Base-by-base conservation (phyloP, 1,140 invertebrate species). In the Paraescarpia echinospica region DNA sequence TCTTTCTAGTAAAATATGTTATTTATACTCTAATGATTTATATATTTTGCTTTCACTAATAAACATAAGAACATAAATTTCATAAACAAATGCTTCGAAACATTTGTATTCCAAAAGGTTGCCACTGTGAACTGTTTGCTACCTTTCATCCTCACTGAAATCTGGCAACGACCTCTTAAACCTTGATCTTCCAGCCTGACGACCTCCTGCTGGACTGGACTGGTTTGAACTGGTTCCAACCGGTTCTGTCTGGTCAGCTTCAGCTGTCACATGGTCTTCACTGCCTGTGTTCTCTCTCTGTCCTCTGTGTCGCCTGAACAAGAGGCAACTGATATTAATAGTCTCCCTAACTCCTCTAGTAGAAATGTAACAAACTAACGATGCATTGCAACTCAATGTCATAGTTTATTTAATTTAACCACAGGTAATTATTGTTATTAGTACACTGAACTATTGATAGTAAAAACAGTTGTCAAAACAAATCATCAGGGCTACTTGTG, bases 261-360 rank as follows among this genome's bases (percentile, higher is more conserved):
- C 34, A 90, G 35, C 35, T 12, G 41, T 41, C 33, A 91, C 91
- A 35, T 91, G 59, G 59, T 91, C 48, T 22, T 35, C 33, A 91
- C 48, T 35, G 1, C 34, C n/a, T 35, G 27, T 91, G 34, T 91
- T 91, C 48, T 33, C 41, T 91, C 6, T 33, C 27, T 91, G 34
- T 27, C 34, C n/a, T 48, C 89, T 18, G 33, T 33, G 35, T 31
- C n/a, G 35, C 14, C 89, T 90, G 33, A 90, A 34, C 18, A 90
- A 33, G 14, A 35, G 8, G 14, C 27, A 5, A 90, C 18, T 90
- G n/a, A 90, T 9, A 34, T 34, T 18, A 34, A 90, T 33, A 33
- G 33, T 90, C 89, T 12, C n/a, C n/a, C n/a, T n/a, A n/a, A n/a
- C n/a, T n/a, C n/a, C n/a, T n/a, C n/a, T n/a, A 12, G 41, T 41